Evolutionary conservation across 2,888 invertebrate species (phyloP).

Genomic region (Eugnorisma glareosa): DNA sequence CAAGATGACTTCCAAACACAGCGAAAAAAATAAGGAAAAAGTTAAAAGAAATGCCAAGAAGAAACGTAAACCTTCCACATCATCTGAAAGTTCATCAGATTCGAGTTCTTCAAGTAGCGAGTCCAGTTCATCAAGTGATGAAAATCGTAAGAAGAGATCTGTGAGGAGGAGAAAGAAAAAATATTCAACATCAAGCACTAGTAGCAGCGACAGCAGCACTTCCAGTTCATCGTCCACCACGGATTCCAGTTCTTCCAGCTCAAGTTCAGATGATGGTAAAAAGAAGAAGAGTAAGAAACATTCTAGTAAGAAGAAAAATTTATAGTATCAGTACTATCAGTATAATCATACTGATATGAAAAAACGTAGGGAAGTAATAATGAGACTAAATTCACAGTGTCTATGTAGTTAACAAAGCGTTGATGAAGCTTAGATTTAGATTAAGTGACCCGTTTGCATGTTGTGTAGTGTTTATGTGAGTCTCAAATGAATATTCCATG

Average conservation of each 20-base stretch:
- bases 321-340: slow-evolving; percentile 53
- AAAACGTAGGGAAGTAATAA: slow-evolving; percentile 25
- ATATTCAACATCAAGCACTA: slow-evolving; percentile 81
- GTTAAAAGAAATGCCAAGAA: slow-evolving; percentile 67
- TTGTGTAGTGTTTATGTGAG: slow-evolving; percentile 47
- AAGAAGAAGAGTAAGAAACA: slow-evolving; percentile 76
- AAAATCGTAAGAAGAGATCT: slow-evolving; percentile 76
- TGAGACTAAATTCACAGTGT: slow-evolving; percentile 30
- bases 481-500: slow-evolving; percentile 53
- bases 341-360: slow-evolving; percentile 30
- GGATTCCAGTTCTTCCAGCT: slow-evolving; percentile 76
- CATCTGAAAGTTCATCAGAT: slow-evolving; percentile 82
- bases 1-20: slow-evolving; percentile 64
- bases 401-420: slow-evolving; percentile 26
- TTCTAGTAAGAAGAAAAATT: slow-evolving; percentile 74
- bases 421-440: slow-evolving; percentile 20
- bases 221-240: slow-evolving; percentile 78
- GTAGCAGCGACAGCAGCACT: slow-evolving; percentile 76
- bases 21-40: slow-evolving; percentile 62
- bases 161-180: slow-evolving; percentile 77
- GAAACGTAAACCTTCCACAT: slow-evolving; percentile 82
- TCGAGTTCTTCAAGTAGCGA: slow-evolving; percentile 82
- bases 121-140: slow-evolving; percentile 83
- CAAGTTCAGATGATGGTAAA: slow-evolving; percentile 80
- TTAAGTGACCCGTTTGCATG: slow-evolving; percentile 34